These are phyloP conservation scores for Psettodes erumei DNA, from an alignment of 2,113 vertebrate genomes.

Conservation along the genomic window DNA sequence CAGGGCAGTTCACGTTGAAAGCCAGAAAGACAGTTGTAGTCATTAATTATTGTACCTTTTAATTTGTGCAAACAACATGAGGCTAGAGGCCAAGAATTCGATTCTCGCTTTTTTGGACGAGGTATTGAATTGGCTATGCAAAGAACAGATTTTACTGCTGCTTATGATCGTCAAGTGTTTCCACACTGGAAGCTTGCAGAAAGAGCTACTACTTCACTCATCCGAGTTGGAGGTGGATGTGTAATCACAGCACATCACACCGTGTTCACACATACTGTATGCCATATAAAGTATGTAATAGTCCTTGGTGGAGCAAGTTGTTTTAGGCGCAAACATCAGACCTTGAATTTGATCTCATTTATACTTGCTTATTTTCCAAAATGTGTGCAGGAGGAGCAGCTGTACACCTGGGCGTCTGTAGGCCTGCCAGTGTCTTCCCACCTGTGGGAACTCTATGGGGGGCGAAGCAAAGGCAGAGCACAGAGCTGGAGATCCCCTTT, in stretches of 20 bases:
- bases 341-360: slow-evolving; percentile 7
- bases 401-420: slow-evolving; percentile 76
- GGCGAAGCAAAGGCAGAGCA: slow-evolving; percentile 43
- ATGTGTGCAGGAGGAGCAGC: slow-evolving; percentile 71
- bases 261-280: not conserved
- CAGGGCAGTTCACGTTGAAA: not conserved
- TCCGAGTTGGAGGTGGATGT: slow-evolving; percentile 8
- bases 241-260: not conserved
- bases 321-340: not conserved
- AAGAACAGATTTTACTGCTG: not conserved
- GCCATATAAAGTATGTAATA: not conserved
- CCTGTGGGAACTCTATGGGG: slow-evolving; percentile 73
- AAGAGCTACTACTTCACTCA: not conserved
- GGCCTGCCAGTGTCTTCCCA: slow-evolving; percentile 73
- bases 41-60: not conserved
- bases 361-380: slow-evolving; percentile 16
- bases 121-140: not conserved
- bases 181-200: not conserved
- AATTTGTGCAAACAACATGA: not conserved
- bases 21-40: not conserved
- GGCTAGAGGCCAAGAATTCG: not conserved
- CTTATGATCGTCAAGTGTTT: slow-evolving; percentile 11
- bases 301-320: not conserved
- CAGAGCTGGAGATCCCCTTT: slow-evolving; percentile 48
- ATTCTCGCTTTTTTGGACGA: not conserved